A percentile compares a stretch with the other conserved stretches of the same genome.
Evolutionary conservation across 2,797 vertebrate species (phyloP).

Genomic region (Steatocranus sp.): DNA sequence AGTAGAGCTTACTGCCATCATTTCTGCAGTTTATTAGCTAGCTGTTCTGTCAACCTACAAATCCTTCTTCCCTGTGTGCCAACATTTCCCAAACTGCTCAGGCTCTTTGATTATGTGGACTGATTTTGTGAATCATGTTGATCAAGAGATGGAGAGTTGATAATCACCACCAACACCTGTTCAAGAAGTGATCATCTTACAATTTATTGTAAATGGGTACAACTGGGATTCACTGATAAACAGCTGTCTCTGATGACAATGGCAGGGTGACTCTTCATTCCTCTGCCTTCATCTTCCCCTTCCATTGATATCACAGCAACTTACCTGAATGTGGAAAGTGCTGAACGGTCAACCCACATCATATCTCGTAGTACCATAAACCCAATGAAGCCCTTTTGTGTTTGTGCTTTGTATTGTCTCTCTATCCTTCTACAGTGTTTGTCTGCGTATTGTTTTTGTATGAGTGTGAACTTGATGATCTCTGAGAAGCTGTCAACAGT

Average conservation of each 20-base stretch:
- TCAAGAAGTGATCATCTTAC: not conserved
- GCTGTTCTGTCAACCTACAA: not conserved
- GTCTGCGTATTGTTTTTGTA: not conserved
- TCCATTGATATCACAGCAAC: not conserved
- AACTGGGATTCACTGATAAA: not conserved
- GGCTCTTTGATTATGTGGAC: not conserved
- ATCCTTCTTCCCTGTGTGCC: not conserved
- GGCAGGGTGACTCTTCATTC: not conserved
- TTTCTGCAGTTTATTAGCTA: not conserved
- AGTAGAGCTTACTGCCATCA: not conserved
- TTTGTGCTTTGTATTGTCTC: not conserved
- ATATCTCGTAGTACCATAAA: not conserved
- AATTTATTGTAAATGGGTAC: accelerated
- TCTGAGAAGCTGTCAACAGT: not conserved
- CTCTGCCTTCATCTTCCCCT: not conserved
- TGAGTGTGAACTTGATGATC: not conserved
- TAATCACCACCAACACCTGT: not conserved
- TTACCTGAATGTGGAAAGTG: accelerated
- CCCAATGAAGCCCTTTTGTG: not conserved
- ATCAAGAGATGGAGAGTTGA: not conserved
- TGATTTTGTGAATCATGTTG: not conserved
- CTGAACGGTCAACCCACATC: accelerated
- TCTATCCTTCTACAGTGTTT: not conserved
- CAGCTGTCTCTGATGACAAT: not conserved
- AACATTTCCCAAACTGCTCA: accelerated